A percentile compares a stretch with the other conserved stretches of the same genome.
These are phyloP conservation scores for Bambusicola thoracicus DNA, from an alignment of 2,113 vertebrate genomes.

Conservation along the genomic window DNA sequence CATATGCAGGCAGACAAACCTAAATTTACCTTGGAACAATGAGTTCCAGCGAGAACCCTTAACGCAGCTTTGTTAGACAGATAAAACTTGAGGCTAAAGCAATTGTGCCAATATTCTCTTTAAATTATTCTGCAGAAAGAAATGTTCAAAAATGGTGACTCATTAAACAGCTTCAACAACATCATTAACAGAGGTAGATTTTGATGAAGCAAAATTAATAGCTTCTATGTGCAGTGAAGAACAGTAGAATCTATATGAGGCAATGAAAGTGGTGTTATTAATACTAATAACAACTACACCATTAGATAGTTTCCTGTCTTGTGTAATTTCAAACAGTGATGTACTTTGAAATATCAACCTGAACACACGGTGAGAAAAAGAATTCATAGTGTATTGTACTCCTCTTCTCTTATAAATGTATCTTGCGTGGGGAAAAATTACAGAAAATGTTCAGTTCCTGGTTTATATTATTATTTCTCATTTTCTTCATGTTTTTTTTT, in stretches of 20 bases:
- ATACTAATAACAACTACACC: not conserved
- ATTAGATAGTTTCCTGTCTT: slow-evolving; percentile 42
- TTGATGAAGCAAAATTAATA: slow-evolving; percentile 49
- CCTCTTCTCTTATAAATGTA: not conserved
- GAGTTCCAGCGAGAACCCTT: not conserved
- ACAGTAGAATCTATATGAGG: not conserved
- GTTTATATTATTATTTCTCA: not conserved
- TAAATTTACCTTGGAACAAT: not conserved
- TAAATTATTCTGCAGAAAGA: not conserved
- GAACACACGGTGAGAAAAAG: not conserved
- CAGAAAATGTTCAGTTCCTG: not conserved
- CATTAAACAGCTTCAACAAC: not conserved
- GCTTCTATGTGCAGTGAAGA: not conserved
- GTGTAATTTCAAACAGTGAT: not conserved
- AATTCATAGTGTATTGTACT: not conserved
- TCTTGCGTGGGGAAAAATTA: not conserved
- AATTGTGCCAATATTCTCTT: not conserved
- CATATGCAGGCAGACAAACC: not conserved
- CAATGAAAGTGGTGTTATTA: slow-evolving; percentile 18
- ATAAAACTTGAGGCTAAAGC: not conserved
- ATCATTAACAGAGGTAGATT: not conserved
- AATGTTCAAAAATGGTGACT: not conserved
- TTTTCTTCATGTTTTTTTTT: not conserved
- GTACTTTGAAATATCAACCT: slow-evolving; percentile 45
- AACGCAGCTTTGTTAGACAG: not conserved